Evolutionary conservation across 2,797 vertebrate genomes (phyloP).

Genomic region (Hydrophis major): DNA sequence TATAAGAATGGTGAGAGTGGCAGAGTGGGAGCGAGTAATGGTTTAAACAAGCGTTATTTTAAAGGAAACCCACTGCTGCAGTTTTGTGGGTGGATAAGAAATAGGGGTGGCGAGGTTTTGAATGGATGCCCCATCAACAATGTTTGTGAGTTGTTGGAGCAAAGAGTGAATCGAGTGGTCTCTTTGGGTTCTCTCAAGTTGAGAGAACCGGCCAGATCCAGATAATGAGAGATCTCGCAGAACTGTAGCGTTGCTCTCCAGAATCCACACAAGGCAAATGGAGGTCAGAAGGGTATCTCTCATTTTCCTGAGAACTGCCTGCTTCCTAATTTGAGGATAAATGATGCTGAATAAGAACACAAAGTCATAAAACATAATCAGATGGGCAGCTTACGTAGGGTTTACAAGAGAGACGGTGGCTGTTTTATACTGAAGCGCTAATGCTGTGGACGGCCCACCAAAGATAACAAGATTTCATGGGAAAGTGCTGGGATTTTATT

Average conservation of each 20-base stretch:
- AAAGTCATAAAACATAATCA: constrained; percentile 53
- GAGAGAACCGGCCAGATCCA: constrained; percentile 54
- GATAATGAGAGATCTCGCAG: constrained; percentile 61
- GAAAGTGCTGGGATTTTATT: constrained; percentile 44
- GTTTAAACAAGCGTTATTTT: constrained; percentile 14
- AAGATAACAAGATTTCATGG: constrained; percentile 57
- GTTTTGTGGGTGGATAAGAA: constrained; percentile 1
- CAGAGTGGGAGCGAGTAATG: background rate
- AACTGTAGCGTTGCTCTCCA: constrained; percentile 52
- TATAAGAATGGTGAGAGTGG: background rate
- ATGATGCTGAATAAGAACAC: constrained; percentile 52
- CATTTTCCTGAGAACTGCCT: constrained; percentile 50
- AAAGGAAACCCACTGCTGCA: constrained; percentile 4
- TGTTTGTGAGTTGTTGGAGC: constrained; percentile 45
- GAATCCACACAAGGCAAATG: constrained; percentile 63
- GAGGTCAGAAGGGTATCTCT: constrained; percentile 61
- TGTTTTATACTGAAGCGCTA: constrained; percentile 18
- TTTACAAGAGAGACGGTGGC: background rate
- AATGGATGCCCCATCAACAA: constrained; percentile 29
- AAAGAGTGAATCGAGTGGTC: constrained; percentile 32
- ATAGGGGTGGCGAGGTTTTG: constrained; percentile 40
- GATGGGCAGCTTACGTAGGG: constrained; percentile 41
- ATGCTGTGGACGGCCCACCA: constrained; percentile 13
- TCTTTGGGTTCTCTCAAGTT: constrained; percentile 63
- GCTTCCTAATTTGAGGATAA: constrained; percentile 63